Base-by-base conservation (phyloP, 2,797 vertebrate species). In the Semotilus atromaculatus region DNA sequence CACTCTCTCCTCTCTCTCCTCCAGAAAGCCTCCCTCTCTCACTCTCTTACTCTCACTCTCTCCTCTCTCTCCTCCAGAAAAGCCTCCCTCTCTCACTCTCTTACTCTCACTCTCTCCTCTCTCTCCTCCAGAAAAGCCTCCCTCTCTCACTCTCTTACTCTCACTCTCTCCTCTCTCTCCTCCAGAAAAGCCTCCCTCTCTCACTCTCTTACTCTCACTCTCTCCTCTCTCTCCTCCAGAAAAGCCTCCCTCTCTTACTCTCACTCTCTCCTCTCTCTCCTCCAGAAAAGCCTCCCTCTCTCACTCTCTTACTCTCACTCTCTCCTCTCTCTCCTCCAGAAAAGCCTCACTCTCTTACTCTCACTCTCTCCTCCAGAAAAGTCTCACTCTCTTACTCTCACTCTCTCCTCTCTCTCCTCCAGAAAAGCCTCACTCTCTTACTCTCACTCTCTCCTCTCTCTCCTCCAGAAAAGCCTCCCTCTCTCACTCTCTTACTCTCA, bases 401-500 rank as follows among this genome's bases (percentile, higher is more conserved):
- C 31, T 31, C 40, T 43, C 40, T 43, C 40, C 40, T 11, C 40
- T 43, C 40, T 43, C 40, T 43, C 18, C 84, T 67, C 1, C 73
- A 99, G 98, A 99, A 10, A 97, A 98, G 89, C 96, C 97, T 83
- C 97, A 95, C 89, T 94, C 96, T 55, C 93, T 98, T 94, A 99
- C 98, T 36, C n/a, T n/a, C n/a, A n/a, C 31, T 31, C 40, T 43
- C 40, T 43, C 40, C 40, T 11, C 40, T 43, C 40, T 43, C 40
- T 43, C 18, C 84, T 67, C 1, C 73, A 99, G 98, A 99, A 10
- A 97, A 98, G 89, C 96, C 97, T 83, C 97, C 95, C 89, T 94
- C 96, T 55, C 93, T 98, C 94, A 99, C 98, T 36, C n/a, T n/a
- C n/a, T n/a, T n/a, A n/a, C n/a, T n/a, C n/a, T n/a, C n/a, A n/a